These are phyloP conservation scores for Tupiocoris notatus DNA, from an alignment of 2,888 invertebrate species.

Conservation along the genomic window DNA sequence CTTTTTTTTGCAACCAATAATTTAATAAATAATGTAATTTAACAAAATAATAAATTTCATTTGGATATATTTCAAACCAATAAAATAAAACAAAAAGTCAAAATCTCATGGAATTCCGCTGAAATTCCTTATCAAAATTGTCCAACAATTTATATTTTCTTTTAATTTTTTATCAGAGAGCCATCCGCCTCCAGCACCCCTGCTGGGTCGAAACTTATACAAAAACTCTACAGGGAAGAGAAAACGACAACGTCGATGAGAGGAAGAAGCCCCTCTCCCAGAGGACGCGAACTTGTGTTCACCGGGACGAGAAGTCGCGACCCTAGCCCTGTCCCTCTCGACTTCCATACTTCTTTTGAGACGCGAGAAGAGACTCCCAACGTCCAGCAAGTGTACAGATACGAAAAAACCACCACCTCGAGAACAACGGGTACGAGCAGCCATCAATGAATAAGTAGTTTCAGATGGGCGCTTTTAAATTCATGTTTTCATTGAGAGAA, in stretches of 20 bases:
- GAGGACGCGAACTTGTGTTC: slow-evolving; percentile 48
- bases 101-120: too few relatives aligned
- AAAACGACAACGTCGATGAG: slow-evolving; percentile 21
- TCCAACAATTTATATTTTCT: too few relatives aligned
- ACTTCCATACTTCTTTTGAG: slow-evolving; percentile 42
- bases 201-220: neutral
- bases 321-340: slow-evolving; percentile 45
- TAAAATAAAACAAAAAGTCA: too few relatives aligned
- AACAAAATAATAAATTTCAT: too few relatives aligned
- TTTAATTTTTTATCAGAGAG: slow-evolving; percentile 45
- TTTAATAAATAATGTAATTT: too few relatives aligned
- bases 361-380: slow-evolving; percentile 42
- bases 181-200: slow-evolving; percentile 49
- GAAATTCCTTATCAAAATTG: too few relatives aligned
- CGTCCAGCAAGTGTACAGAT: slow-evolving; percentile 48
- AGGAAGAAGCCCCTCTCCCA: slow-evolving; percentile 44
- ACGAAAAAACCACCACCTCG: slow-evolving; percentile 49
- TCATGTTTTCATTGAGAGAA: too few relatives aligned
- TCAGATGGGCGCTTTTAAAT: too few relatives aligned
- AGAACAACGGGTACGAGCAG: slow-evolving; percentile 43
- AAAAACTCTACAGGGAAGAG: slow-evolving; percentile 44
- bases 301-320: slow-evolving; percentile 48
- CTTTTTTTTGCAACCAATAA: too few relatives aligned
- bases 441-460: too few relatives aligned
- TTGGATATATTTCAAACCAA: too few relatives aligned